These are phyloP conservation scores for Orthosia gracilis DNA, from an alignment of 2,888 invertebrate genomes.

Conservation along the genomic window DNA sequence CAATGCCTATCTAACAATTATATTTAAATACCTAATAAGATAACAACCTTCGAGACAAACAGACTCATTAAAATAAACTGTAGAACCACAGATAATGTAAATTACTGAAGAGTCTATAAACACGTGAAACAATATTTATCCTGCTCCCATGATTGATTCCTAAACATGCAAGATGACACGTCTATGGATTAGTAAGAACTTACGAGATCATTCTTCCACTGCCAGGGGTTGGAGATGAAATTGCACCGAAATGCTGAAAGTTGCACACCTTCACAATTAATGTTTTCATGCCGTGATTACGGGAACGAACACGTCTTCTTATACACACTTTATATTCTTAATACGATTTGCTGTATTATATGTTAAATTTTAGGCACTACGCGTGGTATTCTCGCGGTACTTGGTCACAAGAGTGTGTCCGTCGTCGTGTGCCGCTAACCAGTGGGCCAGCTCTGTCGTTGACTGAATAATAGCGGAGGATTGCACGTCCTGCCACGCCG, in stretches of 20 bases:
- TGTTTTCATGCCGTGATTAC: conserved; percentile 76
- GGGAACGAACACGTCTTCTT: conserved; percentile 35
- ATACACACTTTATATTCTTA: conserved; percentile 27
- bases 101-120: conserved; percentile 37
- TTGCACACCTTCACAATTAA: conserved; percentile 52
- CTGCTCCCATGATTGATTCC: conserved; percentile 47
- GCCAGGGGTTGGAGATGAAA: conserved; percentile 56
- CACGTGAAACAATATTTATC: conserved; percentile 54
- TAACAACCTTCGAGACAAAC: conserved; percentile 39
- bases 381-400: conserved; percentile 29
- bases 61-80: conserved; percentile 46
- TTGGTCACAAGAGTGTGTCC: conserved; percentile 49
- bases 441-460: conserved; percentile 74
- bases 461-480: conserved; percentile 82
- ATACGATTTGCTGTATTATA: background rate
- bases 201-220: conserved; percentile 76
- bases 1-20: background rate
- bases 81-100: conserved; percentile 46
- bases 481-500: conserved; percentile 81
- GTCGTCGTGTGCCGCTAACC: conserved; percentile 73
- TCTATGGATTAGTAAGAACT: conserved; percentile 60
- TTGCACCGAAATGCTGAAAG: conserved; percentile 46
- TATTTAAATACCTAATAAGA: conserved; percentile 1
- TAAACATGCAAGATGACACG: conserved; percentile 54
- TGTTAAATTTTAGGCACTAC: conserved; percentile 13